A percentile compares a stretch with the other conserved stretches of the same genome.
Conservation (phyloP, 2,113 vertebrate genomes). For the Harpagus bidentatus region DNA sequence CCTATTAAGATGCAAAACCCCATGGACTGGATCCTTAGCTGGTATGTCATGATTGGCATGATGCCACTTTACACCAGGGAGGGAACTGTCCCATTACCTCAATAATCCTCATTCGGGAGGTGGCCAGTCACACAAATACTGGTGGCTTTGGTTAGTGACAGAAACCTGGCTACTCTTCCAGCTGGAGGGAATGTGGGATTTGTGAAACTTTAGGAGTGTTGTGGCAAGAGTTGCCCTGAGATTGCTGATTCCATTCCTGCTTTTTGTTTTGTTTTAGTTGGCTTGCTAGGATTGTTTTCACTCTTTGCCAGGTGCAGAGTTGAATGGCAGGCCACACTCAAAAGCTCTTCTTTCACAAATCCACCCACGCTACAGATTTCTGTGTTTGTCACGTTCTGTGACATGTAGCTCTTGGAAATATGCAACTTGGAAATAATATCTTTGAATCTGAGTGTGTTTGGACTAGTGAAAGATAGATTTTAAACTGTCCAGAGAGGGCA, state of each 20-base stretch:
- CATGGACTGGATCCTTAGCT: neutral
- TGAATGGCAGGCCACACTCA: conserved; percentile 69
- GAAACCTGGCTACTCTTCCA: conserved; percentile 54
- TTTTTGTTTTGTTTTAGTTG: conserved; percentile 67
- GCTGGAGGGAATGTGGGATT: conserved; percentile 26
- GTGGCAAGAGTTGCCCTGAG: conserved; percentile 62
- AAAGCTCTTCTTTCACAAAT: conserved; percentile 68
- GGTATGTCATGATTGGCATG: neutral
- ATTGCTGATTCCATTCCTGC: conserved; percentile 59
- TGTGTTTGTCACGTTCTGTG: conserved; percentile 62
- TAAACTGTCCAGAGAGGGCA: conserved; percentile 24
- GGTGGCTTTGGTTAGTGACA: conserved; percentile 46
- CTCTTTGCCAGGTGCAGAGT: conserved; percentile 69
- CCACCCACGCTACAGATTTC: conserved; percentile 64
- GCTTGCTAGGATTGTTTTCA: conserved; percentile 53
- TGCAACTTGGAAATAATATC: conserved; percentile 43
- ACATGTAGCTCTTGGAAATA: conserved; percentile 60
- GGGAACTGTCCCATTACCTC: neutral
- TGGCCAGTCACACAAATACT: neutral
- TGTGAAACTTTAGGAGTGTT: conserved; percentile 34
- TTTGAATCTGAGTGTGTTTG: conserved; percentile 42
- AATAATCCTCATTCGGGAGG: neutral
- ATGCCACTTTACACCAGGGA: neutral
- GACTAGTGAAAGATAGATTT: conserved; percentile 29
- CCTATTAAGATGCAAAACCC: neutral